These are phyloP conservation scores for Poecile atricapillus DNA, from an alignment of 2,113 vertebrate genomes.

Conservation along the genomic window DNA sequence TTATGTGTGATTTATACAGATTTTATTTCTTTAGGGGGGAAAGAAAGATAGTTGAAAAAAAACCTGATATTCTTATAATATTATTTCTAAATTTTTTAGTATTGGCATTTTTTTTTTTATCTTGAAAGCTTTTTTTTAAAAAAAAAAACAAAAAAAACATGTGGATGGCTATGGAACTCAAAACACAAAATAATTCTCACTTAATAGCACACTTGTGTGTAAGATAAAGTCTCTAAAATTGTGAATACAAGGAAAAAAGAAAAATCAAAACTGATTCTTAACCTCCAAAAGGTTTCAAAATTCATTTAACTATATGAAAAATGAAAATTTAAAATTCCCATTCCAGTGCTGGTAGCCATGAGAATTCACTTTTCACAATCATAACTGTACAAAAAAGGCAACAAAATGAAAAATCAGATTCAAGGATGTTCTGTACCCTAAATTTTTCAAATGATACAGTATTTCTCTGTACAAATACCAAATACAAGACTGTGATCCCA, in stretches of 20 bases:
- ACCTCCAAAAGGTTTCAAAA: not conserved
- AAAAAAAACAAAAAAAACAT: not conserved
- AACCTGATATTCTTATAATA: not conserved
- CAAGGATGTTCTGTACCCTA: not conserved
- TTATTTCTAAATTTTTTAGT: not conserved
- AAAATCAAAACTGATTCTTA: not conserved
- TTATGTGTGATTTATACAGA: not conserved
- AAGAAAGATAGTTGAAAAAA: not conserved
- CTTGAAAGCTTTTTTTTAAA: not conserved
- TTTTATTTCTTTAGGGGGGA: accelerated
- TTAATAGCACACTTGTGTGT: not conserved
- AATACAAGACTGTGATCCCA: not conserved
- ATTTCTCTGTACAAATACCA: not conserved
- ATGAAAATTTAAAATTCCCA: not conserved
- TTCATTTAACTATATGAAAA: not conserved
- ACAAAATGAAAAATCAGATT: not conserved
- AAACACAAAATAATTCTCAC: not conserved
- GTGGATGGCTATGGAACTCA: not conserved
- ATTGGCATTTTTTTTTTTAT: not conserved
- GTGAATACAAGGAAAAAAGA: not conserved
- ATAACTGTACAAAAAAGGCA: not conserved
- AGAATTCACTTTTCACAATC: not conserved
- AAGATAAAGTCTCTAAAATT: not conserved
- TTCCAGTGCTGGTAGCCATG: not conserved
- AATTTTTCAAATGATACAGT: not conserved